Conservation (phyloP, 2,113 vertebrate species). For the Oryzias celebensis region DNA sequence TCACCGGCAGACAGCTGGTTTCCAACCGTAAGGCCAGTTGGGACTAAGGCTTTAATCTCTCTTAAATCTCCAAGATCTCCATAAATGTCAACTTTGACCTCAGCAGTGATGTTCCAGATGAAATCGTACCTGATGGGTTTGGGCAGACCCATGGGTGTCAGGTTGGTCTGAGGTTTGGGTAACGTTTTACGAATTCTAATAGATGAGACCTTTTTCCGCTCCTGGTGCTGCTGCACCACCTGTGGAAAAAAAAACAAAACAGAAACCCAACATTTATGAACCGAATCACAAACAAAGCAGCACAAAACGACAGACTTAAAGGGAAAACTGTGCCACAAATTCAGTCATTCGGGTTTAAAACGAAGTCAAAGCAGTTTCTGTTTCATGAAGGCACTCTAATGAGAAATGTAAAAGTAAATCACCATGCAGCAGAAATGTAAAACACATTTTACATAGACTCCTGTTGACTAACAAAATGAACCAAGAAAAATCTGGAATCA, state of each 20-base stretch:
- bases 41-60: no score
- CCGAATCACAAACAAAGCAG: neutral
- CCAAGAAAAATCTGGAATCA: neutral
- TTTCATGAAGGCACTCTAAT: neutral
- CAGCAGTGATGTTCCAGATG: no score
- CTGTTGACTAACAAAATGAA: neutral
- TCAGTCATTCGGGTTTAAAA: neutral
- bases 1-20: no score
- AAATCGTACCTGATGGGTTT: constrained; percentile 79
- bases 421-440: neutral
- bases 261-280: neutral
- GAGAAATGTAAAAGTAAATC: neutral
- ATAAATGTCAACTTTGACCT: neutral
- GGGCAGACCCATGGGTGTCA: constrained; percentile 90
- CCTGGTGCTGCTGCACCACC: constrained; percentile 58
- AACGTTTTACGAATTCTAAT: constrained; percentile 85
- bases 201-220: constrained; percentile 83
- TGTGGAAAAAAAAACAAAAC: constrained; percentile 8
- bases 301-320: neutral
- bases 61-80: neutral
- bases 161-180: constrained; percentile 80
- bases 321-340: neutral
- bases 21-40: no score
- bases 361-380: neutral
- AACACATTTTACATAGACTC: neutral